Evolutionary conservation across 1,140 invertebrate genomes (phyloP).

Genomic region (Thaumatotibia leucotreta): DNA sequence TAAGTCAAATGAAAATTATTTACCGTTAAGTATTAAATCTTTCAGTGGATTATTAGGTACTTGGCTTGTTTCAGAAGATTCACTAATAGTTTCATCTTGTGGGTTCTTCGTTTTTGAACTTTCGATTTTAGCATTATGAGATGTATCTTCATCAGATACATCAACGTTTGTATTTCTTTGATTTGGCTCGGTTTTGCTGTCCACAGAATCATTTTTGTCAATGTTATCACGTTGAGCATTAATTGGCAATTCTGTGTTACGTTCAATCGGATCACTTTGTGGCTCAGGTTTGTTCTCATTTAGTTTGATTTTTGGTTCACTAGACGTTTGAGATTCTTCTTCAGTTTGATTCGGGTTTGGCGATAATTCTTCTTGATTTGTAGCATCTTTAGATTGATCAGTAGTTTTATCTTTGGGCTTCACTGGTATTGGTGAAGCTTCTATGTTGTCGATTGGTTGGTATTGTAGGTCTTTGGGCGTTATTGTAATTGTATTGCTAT

Average conservation of each 20-base stretch:
- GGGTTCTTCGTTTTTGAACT: not conserved
- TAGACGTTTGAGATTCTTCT: not conserved
- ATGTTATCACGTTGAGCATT: too few species aligned
- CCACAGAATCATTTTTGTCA: not conserved
- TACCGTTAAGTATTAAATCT: not conserved
- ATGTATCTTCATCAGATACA: not conserved
- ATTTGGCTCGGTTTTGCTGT: not conserved
- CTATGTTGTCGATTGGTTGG: not conserved
- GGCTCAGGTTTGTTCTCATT: too few species aligned
- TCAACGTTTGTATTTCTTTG: not conserved
- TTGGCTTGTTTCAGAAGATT: not conserved
- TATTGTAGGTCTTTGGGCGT: not conserved
- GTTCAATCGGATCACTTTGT: not conserved
- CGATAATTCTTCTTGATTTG: not conserved
- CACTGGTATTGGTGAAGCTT: not conserved
- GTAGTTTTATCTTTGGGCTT: not conserved
- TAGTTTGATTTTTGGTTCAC: too few species aligned
- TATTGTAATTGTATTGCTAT: not conserved
- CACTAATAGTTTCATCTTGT: not conserved
- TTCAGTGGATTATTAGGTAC: not conserved
- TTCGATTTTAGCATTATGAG: not conserved
- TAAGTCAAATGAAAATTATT: not conserved
- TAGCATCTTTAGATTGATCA: not conserved
- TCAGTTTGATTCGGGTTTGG: not conserved
- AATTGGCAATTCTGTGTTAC: not conserved